Conservation (phyloP, 2,888 invertebrate genomes). For the Tribolium freemani region DNA sequence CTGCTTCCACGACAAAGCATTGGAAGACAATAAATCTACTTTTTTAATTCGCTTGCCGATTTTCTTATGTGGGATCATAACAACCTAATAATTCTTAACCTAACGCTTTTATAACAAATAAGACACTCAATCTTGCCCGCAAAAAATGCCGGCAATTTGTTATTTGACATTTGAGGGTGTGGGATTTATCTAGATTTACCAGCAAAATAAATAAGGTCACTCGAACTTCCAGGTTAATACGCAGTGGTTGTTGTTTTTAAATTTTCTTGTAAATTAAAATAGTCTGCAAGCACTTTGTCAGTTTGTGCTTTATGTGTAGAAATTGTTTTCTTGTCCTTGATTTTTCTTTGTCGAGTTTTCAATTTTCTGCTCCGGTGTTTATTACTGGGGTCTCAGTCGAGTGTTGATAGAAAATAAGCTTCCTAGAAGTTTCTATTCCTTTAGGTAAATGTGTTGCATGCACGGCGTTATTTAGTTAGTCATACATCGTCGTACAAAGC, state of each 20-base stretch:
- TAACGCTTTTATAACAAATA: constrained; percentile 6
- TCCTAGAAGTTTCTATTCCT: neutral
- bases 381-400: neutral
- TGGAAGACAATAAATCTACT: too few relatives aligned
- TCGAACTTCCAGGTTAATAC: too few relatives aligned
- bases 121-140: neutral
- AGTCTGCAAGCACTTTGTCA: too few relatives aligned
- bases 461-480: neutral
- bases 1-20: too few relatives aligned
- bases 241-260: too few relatives aligned
- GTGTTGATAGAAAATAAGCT: neutral
- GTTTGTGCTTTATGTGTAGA: too few relatives aligned
- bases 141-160: neutral
- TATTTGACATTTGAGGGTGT: neutral
- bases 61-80: constrained; percentile 4
- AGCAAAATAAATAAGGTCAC: neutral
- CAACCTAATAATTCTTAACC: constrained; percentile 20
- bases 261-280: too few relatives aligned
- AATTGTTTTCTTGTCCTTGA: too few relatives aligned
- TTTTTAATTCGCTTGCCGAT: too few relatives aligned
- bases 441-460: neutral
- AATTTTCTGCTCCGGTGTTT: neutral
- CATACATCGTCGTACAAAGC: neutral
- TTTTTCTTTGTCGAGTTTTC: neutral
- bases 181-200: neutral